phyloP scores from a whole-genome alignment of 1,140 invertebrate genomes.

The Mercenaria mercenaria region DNA sequence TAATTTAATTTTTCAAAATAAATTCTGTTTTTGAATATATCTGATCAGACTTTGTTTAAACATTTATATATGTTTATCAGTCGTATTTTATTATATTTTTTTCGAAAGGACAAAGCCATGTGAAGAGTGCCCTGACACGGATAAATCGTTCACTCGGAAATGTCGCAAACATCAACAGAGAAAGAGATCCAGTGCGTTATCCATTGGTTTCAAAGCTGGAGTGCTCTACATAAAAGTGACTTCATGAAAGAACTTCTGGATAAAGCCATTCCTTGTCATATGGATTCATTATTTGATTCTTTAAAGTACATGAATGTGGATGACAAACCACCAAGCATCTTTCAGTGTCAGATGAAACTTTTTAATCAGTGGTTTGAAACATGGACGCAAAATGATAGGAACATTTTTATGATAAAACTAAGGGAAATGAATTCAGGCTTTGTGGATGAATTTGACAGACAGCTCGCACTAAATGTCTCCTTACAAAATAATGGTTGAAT shows the following conservation, averaged over 20 bases:
- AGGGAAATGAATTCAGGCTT: constrained; percentile 76
- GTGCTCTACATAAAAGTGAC: constrained; percentile 93
- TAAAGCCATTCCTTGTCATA: constrained; percentile 87
- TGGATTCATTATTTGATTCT: constrained; percentile 91
- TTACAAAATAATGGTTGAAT: constrained; percentile 26
- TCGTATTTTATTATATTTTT: too few relatives aligned
- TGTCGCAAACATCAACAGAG: constrained; percentile 77
- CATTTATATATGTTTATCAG: too few relatives aligned
- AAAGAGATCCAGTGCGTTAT: constrained; percentile 81
- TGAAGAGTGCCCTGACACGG: too few relatives aligned
- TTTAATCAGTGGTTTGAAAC: constrained; percentile 94
- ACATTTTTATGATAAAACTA: constrained; percentile 79
- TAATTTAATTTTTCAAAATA: too few relatives aligned
- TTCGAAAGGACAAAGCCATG: too few relatives aligned
- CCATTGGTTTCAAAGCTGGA: constrained; percentile 95
- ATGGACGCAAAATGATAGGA: constrained; percentile 92
- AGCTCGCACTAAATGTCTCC: constrained; percentile 14
- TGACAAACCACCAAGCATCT: constrained; percentile 92
- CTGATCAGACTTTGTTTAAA: too few relatives aligned
- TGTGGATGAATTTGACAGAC: constrained; percentile 77
- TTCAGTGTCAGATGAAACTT: constrained; percentile 95
- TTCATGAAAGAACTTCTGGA: constrained; percentile 93
- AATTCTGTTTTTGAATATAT: too few relatives aligned
- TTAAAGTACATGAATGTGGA: constrained; percentile 89
- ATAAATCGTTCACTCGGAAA: too few relatives aligned